Evolutionary conservation across 2,113 vertebrate genomes (phyloP), one percentile per base, ranked within the genome.

Genomic region (Macheiramphus alcinus): DNA sequence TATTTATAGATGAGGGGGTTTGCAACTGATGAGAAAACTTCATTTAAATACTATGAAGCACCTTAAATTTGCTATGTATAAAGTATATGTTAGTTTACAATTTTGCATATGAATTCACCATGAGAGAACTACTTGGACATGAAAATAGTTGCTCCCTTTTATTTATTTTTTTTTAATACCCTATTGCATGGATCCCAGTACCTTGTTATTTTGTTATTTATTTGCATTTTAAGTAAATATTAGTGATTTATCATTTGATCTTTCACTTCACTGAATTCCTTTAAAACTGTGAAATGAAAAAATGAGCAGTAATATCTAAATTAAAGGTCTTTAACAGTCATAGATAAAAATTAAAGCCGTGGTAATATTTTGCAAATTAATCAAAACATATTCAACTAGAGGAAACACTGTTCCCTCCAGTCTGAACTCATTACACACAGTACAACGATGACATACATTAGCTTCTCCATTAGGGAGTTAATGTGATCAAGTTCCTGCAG

Each of bases 101-200:
- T 59, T 36, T 48, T 61, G 27, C 23, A 62, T 36, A 48, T 9
- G 23, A 83, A 63, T 45, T 58, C 7, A 32, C 38, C 25, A 47
- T 11, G 10, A 83, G 11, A 86, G 3, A 68, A 52, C 26, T 79
- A 68, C 36, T 42, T 61, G 7, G 7, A 70, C 27, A 40, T 9
- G 14, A 59, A 89, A 82, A 40, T 2, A 61, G 5, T 36, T 34
- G 12, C 20, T 68, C 7, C 1, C 15, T 42, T 58, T 43, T 62
- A 48, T 48, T 47, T 22, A 22, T 47, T 4, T 36, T 55, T 27
- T 45, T 74, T 16, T 14, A 68, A 32, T 59, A 18, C 9, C 2
- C 1, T 76, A 29, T n/a, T 65, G 10, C 9, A 68, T 0, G 0
- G 7, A 52, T 36, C 6, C 2, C 9, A 52, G 36, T 47, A n/a